Evolutionary conservation across 1,140 invertebrate species (phyloP), one percentile per base, ranked within the genome.

Genomic region (Drosophila ananassae): DNA sequence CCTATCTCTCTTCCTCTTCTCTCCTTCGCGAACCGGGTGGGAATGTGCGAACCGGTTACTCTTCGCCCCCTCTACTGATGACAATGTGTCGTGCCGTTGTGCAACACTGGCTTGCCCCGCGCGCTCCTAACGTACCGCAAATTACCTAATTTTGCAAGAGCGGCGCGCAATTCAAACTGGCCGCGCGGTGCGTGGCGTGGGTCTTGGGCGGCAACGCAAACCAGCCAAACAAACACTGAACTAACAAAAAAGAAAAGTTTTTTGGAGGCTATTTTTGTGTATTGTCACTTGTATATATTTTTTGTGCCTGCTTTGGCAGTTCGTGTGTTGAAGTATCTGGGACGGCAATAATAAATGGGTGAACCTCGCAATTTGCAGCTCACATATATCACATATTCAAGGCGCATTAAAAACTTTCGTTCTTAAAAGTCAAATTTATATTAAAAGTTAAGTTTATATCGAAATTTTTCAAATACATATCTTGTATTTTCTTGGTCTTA

Each of bases 191-290:
- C 21, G 52, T 30, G 48, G n/a, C 2, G 47, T 5, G 21, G 37
- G 37, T 12, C 5, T n/a, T 47, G 39, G 30, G 32, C 17, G 17
- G 4, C 32, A 30, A 41, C 32, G 32, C 17, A 32, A 50, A 48
- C 47, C 25, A 51, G 34, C 32, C 21, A 34, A 51, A 21, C 37
- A 51, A 66, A 66, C 47, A 60, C 54, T 17, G 17, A 17, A 64
- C 25, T 21, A 39, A 32, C 32, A 8, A 39, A 34, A 37, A 44
- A 13, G n/a, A 44, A 32, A 34, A n/a, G 41, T 44, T 37, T 67
- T 41, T 46, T 44, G 51, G 13, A 54, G 21, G 46, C 52, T 47
- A 39, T 44, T 44, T 44, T 21, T 17, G 17, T 44, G 41, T 17
- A 2, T 13, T 17, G 13, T 44, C 41, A 44, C 41, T 44, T 5